Percentiles rank a stretch among this genome's conserved stretches.
phyloP scores from a whole-genome alignment of 1,140 invertebrate genomes.

The Bombus turneri region DNA sequence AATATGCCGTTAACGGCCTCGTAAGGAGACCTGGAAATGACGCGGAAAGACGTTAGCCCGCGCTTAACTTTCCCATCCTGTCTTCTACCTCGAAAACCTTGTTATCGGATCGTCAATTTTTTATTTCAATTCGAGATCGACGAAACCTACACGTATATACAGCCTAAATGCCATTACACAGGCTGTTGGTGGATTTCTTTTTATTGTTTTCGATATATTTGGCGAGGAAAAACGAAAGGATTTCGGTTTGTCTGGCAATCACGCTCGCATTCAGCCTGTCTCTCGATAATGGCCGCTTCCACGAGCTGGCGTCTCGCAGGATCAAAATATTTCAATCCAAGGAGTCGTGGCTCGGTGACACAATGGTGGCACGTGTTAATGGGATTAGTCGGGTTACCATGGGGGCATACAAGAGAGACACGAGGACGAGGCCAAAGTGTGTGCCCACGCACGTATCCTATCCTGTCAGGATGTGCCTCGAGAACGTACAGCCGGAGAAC shows the following conservation, averaged over 20 bases:
- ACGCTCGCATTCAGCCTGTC: slow-evolving; percentile 45
- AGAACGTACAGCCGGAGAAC: background rate
- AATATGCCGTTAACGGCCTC: slow-evolving; percentile 74
- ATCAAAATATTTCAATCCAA: slow-evolving; percentile 75
- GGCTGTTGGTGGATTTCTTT: background rate
- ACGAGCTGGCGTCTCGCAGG: slow-evolving; percentile 45
- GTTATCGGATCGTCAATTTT: slow-evolving; percentile 16
- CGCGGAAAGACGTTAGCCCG: slow-evolving; percentile 71
- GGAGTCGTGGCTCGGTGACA: slow-evolving; percentile 69
- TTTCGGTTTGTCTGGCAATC: slow-evolving; percentile 33
- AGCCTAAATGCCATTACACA: background rate
- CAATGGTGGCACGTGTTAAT: slow-evolving; percentile 78
- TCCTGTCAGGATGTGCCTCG: slow-evolving; percentile 39
- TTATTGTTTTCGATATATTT: slow-evolving; percentile 20
- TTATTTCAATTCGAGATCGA: background rate
- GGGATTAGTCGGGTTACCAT: slow-evolving; percentile 73
- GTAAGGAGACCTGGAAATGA: slow-evolving; percentile 74
- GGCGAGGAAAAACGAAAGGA: background rate
- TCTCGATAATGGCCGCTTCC: slow-evolving; percentile 43
- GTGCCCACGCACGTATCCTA: slow-evolving; percentile 67
- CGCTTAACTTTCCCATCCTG: slow-evolving; percentile 53
- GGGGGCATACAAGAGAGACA: slow-evolving; percentile 59
- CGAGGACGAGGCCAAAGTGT: slow-evolving; percentile 67
- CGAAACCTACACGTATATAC: background rate
- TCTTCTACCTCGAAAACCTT: background rate